Evolutionary conservation across 1,140 invertebrate species (phyloP), one percentile per base, ranked within the genome.

Genomic region (Coelopa frigida): DNA sequence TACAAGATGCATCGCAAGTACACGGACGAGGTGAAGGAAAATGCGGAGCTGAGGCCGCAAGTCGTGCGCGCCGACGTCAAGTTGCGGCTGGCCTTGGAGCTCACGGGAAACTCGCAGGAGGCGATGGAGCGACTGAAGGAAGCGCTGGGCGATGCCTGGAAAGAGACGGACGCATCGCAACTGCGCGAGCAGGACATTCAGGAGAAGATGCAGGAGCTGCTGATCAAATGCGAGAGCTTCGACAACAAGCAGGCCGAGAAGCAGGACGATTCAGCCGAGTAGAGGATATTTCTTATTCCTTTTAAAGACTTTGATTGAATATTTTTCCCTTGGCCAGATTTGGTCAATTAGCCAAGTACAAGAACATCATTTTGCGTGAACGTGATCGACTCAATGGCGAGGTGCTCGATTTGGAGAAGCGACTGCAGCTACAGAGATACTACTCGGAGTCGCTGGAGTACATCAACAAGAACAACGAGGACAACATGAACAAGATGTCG

Each of bases 141-240:
- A 20, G 42, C 50, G 11, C 27, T 61, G 14, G 57, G 67, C 1
- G 55, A 65, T 33, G 57, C 61, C 6, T 62, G 63, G 50, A 70
- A 64, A 37, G 50, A 73, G 18, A 68, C 71, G 0, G 75, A 76
- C 42, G 68, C 72, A 3, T 68, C 74, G 12, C 70, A 72, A 27
- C 48, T 57, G 1, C 60, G 75, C 0, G 75, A 77, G 31, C 73
- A 72, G 40, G 64, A 69, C 14, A 64, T 72, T 1, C 73, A 74
- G 40, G 71, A 75, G 32, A 54, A 68, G 15, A 68, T 74, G 4
- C 68, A 72, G 38, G 73, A 73, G 51, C 53, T 76, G 26, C 58
- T 72, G 17, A 47, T 73, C 4, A 71, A 74, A 49, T 68, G 74
- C 26, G 51, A 55, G 7, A 70, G 70, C 44, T 50, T 75, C 21